Evolutionary conservation across 1,140 invertebrate species (phyloP).

Genomic region (Harpegnathos saltator): DNA sequence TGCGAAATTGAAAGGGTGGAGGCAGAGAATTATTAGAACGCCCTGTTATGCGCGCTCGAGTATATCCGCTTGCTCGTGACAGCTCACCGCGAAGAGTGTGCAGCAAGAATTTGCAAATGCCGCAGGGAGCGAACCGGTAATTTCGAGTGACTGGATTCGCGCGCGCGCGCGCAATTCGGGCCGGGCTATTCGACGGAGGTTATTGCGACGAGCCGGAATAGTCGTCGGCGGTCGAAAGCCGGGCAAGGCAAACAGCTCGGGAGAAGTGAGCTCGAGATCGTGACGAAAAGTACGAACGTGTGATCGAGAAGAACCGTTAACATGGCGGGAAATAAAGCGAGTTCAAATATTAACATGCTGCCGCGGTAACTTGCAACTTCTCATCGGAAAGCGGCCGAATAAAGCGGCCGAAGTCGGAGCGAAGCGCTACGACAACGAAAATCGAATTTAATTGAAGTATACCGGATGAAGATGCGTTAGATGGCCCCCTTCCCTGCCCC

Average conservation of each 20-base stretch:
- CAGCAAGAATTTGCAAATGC: constrained; percentile 59
- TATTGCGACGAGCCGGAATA: constrained; percentile 26
- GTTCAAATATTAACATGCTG: constrained; percentile 11
- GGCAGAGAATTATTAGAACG: constrained; percentile 69
- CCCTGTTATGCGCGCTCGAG: constrained; percentile 37
- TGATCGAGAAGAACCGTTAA: background rate
- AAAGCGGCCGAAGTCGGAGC: background rate
- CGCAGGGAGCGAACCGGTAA: constrained; percentile 30
- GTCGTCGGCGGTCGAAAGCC: background rate
- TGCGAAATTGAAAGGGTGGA: constrained; percentile 66
- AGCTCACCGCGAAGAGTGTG: constrained; percentile 54
- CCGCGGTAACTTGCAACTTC: no score
- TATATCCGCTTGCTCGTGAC: constrained; percentile 51
- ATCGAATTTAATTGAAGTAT: constrained; percentile 16
- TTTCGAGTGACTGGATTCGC: constrained; percentile 52
- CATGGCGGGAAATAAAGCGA: background rate
- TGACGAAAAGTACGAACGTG: background rate
- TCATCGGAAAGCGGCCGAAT: background rate
- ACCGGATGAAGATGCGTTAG: constrained; percentile 38
- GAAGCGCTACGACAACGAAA: background rate
- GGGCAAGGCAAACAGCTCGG: constrained; percentile 18
- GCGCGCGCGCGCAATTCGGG: background rate
- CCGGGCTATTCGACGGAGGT: background rate
- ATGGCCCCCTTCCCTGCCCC: no score
- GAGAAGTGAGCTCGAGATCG: constrained; percentile 1